phyloP scores from a whole-genome alignment of 2,797 vertebrate genomes.

The Stomatorhinus walkeri region DNA sequence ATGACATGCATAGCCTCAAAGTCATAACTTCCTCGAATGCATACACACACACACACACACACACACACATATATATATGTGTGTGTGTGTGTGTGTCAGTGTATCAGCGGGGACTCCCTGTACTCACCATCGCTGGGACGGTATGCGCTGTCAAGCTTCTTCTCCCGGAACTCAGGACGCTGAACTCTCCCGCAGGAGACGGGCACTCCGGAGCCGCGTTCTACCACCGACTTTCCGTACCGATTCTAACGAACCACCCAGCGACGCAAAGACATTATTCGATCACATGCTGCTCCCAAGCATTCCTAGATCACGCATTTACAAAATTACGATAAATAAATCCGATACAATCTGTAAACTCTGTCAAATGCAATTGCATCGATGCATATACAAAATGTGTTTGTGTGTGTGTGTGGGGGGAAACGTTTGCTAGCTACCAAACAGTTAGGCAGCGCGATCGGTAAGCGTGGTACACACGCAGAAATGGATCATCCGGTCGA shows the following conservation, averaged over 20 bases:
- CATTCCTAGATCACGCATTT: background rate
- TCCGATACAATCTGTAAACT: background rate
- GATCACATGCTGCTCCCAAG: background rate
- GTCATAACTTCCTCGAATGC: background rate
- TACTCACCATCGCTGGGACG: conserved; percentile 27
- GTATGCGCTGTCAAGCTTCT: conserved; percentile 21
- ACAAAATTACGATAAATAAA: conserved; percentile 8
- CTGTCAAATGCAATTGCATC: background rate
- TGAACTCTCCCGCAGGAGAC: background rate
- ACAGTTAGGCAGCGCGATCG: background rate
- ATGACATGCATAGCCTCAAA: background rate
- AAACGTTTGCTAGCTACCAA: background rate
- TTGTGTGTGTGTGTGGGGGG: background rate
- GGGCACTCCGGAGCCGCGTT: background rate
- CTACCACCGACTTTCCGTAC: background rate
- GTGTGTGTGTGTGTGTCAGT: too few species aligned
- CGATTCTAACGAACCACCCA: conserved; percentile 14
- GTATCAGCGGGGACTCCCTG: background rate
- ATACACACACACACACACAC: background rate
- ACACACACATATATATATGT: background rate
- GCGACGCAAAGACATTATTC: conserved; percentile 10
- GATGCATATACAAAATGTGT: background rate
- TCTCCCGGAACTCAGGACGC: conserved; percentile 12
- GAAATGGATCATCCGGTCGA: background rate
- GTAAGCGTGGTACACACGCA: background rate